phyloP scores from a whole-genome alignment of 1,140 invertebrate genomes.

The Mesaphorura yosii region DNA sequence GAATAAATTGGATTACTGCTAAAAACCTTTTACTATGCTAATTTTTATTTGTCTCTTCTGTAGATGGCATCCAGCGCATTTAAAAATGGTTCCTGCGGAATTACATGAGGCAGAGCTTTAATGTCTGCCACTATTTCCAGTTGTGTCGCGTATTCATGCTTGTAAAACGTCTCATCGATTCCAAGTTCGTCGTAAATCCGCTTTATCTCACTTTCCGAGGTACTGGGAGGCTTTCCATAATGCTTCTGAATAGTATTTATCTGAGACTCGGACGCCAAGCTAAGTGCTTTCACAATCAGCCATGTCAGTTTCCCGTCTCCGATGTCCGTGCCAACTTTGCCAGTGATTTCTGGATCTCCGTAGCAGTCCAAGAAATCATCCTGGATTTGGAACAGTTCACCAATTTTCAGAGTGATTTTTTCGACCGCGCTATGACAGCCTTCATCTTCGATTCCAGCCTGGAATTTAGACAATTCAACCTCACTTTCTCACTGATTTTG shows the following conservation, averaged over 20 bases:
- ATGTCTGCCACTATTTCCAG: neutral
- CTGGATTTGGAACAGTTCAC: conserved; percentile 51
- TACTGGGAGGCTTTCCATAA: conserved; percentile 3
- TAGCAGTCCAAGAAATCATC: conserved; percentile 53
- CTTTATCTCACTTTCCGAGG: neutral
- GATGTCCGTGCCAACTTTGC: conserved; percentile 69
- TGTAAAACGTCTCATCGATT: neutral
- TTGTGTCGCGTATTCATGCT: neutral
- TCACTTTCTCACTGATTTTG: neutral
- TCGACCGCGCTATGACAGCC: conserved; percentile 34
- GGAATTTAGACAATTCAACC: neutral
- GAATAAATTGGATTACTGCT: too few relatives aligned
- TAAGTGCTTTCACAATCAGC: conserved; percentile 77
- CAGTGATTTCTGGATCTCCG: conserved; percentile 45
- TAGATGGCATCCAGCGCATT: neutral
- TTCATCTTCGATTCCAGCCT: conserved; percentile 30
- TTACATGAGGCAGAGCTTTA: neutral
- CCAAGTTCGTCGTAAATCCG: conserved; percentile 6
- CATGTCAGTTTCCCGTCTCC: conserved; percentile 91
- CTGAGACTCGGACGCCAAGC: conserved; percentile 60
- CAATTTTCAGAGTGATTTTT: conserved; percentile 47
- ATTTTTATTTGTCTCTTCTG: conserved; percentile 1
- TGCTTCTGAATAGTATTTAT: conserved; percentile 43
- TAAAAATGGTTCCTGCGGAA: neutral
- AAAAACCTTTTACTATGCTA: too few relatives aligned